Evolutionary conservation across 2,113 vertebrate genomes (phyloP).

Genomic region (Dolichallabes microphthalmus): DNA sequence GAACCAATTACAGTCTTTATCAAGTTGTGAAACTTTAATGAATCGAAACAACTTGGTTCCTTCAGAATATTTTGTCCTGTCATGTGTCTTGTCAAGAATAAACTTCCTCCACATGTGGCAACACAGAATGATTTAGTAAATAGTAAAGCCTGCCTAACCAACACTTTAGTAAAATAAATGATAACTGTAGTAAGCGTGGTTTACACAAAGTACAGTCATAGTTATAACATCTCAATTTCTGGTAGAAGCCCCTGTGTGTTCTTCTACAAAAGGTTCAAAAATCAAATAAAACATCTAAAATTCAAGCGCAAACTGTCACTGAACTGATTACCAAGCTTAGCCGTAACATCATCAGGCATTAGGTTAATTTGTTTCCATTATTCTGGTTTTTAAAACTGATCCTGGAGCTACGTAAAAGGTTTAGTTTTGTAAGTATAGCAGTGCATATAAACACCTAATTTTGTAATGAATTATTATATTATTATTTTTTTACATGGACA

Average conservation of each 20-base stretch:
- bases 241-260: neutral
- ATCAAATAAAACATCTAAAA: neutral
- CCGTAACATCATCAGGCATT: neutral
- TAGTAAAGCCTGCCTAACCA: neutral
- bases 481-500: neutral
- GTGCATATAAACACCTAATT: too few relatives aligned
- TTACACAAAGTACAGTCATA: neutral
- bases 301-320: neutral
- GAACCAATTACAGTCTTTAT: neutral
- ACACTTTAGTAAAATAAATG: neutral
- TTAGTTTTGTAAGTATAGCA: neutral
- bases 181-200: neutral
- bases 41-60: neutral
- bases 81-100: slow-evolving; percentile 1
- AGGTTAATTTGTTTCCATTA: neutral
- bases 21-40: neutral
- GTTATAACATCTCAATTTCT: neutral
- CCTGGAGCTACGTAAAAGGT: neutral
- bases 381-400: neutral
- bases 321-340: neutral
- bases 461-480: too few relatives aligned
- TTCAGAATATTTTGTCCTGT: neutral
- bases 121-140: neutral
- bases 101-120: neutral
- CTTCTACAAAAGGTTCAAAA: neutral